Percentiles rank a stretch among this genome's conserved stretches.
Evolutionary conservation across 2,113 vertebrate genomes (phyloP).

Genomic region (Bostrychus sinensis): DNA sequence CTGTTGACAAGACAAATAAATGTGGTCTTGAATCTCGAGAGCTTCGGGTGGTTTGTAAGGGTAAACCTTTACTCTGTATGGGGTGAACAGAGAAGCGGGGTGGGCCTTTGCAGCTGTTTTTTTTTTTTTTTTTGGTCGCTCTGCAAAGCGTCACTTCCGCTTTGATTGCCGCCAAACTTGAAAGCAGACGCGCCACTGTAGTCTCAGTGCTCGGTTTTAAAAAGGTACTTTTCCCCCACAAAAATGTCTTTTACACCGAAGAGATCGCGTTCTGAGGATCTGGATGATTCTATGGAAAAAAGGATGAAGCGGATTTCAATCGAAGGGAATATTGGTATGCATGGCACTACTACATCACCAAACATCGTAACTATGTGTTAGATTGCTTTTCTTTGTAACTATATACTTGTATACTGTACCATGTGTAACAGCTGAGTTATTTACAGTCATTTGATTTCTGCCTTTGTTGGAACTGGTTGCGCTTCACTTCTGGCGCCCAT

Average conservation of each 20-base stretch:
- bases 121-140: neutral
- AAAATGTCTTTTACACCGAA: conserved; percentile 68
- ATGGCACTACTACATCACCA: neutral
- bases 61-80: neutral
- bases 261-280: conserved; percentile 53
- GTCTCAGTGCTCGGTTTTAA: neutral
- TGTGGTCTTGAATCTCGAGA: conserved; percentile 61
- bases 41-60: neutral
- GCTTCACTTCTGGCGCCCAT: neutral
- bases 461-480: neutral
- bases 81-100: neutral
- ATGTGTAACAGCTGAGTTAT: no score
- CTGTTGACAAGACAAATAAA: conserved; percentile 79
- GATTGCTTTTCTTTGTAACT: no score
- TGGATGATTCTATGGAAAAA: conserved; percentile 69
- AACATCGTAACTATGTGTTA: no score
- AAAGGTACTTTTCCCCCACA: neutral
- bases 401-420: no score
- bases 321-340: conserved; percentile 92
- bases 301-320: conserved; percentile 86
- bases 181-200: conserved; percentile 13
- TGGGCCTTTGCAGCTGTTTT: neutral
- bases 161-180: conserved; percentile 47
- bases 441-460: neutral
- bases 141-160: conserved; percentile 9